Evolutionary conservation across 2,113 vertebrate genomes (phyloP).

Genomic region (Pelobates fuscus): DNA sequence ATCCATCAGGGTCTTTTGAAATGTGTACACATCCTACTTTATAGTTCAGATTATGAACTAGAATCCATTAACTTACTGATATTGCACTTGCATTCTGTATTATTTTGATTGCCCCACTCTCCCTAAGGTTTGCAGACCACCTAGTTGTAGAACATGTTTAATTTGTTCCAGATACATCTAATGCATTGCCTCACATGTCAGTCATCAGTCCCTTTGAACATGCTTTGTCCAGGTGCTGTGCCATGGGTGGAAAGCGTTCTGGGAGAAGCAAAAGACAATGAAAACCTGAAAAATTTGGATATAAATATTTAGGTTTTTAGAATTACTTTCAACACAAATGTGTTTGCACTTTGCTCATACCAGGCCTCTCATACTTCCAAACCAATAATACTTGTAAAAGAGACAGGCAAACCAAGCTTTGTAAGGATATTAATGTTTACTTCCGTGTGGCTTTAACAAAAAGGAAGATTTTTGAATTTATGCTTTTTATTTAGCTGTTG

Average conservation of each 20-base stretch:
- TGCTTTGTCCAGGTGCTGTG: conserved; percentile 10
- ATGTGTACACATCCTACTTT: too few species aligned
- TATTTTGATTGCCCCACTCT: background rate
- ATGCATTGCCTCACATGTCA: conserved; percentile 12
- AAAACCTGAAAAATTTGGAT: conserved; percentile 18
- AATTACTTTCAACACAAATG: conserved; percentile 26
- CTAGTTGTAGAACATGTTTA: conserved; percentile 18
- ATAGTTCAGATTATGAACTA: too few species aligned
- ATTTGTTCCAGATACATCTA: conserved; percentile 29
- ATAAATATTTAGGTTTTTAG: conserved; percentile 12
- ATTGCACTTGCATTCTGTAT: too few species aligned
- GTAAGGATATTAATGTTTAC: too few species aligned
- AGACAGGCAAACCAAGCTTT: too few species aligned
- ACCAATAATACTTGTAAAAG: background rate
- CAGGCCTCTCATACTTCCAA: background rate
- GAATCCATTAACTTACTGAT: too few species aligned
- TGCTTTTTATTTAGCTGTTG: too few species aligned
- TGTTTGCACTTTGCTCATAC: conserved; percentile 25
- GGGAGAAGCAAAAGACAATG: conserved; percentile 2
- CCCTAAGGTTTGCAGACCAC: conserved; percentile 15
- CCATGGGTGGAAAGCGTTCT: background rate
- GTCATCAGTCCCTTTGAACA: conserved; percentile 7
- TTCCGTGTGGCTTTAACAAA: too few species aligned
- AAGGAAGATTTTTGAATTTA: too few species aligned
- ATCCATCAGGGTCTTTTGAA: too few species aligned